Conservation (phyloP, 1,140 invertebrate species). For the Homalodisca vitripennis region DNA sequence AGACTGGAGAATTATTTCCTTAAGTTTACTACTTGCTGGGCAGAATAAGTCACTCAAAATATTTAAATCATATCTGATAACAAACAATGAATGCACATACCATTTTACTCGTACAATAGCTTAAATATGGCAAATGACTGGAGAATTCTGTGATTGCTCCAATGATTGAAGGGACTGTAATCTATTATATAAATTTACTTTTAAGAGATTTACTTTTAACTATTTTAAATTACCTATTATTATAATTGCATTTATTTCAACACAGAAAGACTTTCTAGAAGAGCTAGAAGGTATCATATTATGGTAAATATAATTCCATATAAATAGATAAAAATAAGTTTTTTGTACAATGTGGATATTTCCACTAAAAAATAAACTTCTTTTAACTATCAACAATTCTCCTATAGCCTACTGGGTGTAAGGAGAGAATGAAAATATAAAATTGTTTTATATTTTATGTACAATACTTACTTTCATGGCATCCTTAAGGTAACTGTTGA, state of each 20-base stretch:
- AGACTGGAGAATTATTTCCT: not conserved
- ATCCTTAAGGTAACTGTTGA: slow-evolving; percentile 80
- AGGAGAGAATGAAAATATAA: not conserved
- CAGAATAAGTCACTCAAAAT: slow-evolving; percentile 6
- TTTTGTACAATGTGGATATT: not conserved
- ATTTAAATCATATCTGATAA: not conserved
- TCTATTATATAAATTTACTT: too few species aligned
- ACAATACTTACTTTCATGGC: slow-evolving; percentile 64
- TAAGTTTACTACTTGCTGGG: not conserved
- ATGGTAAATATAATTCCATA: not conserved
- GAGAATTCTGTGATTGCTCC: not conserved
- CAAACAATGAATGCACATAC: not conserved
- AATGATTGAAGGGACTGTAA: not conserved
- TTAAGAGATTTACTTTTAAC: too few species aligned
- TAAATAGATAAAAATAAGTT: not conserved
- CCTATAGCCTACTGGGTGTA: not conserved
- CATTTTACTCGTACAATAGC: not conserved
- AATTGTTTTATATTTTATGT: not conserved
- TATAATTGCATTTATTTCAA: too few species aligned
- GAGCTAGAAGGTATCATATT: not conserved
- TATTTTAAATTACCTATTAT: too few species aligned
- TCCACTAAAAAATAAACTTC: not conserved
- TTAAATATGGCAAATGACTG: not conserved
- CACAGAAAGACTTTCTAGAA: too few species aligned
- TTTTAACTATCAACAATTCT: not conserved